Evolutionary conservation across 2,888 invertebrate genomes (phyloP).

Genomic region (Cerastis leucographa): DNA sequence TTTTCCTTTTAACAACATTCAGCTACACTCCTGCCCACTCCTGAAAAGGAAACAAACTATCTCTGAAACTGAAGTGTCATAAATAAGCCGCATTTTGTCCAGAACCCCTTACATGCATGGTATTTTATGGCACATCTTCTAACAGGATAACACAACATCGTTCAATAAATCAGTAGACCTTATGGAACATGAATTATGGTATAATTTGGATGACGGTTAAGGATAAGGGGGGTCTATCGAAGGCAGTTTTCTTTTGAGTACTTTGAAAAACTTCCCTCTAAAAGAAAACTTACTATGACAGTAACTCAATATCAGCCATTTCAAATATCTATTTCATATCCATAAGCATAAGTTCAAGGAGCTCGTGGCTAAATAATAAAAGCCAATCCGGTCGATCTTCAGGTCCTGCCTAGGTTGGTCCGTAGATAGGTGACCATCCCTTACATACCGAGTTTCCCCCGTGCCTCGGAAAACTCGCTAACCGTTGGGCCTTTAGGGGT

Average conservation of each 20-base stretch:
- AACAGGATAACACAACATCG: background rate
- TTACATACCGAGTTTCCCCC: no score
- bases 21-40: background rate
- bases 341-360: background rate
- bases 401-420: no score
- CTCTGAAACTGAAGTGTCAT: conserved; percentile 10
- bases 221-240: background rate
- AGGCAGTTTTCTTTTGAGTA: background rate
- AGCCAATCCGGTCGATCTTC: no score
- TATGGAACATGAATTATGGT: conserved; percentile 16
- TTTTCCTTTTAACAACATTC: background rate
- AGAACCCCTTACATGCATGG: conserved; percentile 1
- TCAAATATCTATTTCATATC: background rate
- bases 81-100: conserved; percentile 24
- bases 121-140: conserved; percentile 14
- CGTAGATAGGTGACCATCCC: no score
- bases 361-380: background rate
- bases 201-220: conserved; percentile 11
- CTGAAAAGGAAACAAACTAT: conserved; percentile 16
- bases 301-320: background rate
- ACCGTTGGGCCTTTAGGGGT: no score
- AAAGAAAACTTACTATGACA: background rate
- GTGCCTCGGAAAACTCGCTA: no score
- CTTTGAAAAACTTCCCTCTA: background rate
- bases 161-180: conserved; percentile 28